phyloP scores from a whole-genome alignment of 1,140 invertebrate species.

The Brachionus asplanchnoidis region DNA sequence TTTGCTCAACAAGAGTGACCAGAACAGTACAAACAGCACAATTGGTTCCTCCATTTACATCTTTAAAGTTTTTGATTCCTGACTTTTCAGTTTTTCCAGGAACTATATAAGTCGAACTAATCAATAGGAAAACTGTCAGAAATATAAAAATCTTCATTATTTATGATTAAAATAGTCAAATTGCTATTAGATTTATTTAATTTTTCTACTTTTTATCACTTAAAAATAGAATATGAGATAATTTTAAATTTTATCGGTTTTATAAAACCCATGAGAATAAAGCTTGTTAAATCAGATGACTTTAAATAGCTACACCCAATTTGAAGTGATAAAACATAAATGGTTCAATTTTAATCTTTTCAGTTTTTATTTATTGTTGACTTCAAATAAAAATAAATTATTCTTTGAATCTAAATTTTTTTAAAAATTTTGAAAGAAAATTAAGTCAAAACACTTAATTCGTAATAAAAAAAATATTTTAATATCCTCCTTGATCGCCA shows the following conservation, averaged over 20 bases:
- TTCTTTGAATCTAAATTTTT: neutral
- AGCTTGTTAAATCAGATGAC: neutral
- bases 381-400: neutral
- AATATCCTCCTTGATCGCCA: conserved; percentile 50
- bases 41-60: conserved; percentile 13
- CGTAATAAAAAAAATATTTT: neutral
- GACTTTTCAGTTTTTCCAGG: neutral
- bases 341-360: neutral
- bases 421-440: neutral
- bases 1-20: conserved; percentile 48
- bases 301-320: neutral
- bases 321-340: neutral
- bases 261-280: neutral
- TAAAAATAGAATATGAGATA: neutral
- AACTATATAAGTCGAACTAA: neutral
- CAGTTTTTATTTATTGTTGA: neutral
- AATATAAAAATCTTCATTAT: neutral
- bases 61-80: neutral
- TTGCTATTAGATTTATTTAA: neutral
- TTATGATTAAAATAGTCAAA: neutral
- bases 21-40: conserved; percentile 52
- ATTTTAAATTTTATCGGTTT: neutral
- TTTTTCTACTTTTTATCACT: neutral
- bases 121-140: neutral
- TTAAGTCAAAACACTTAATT: neutral